phyloP scores from a whole-genome alignment of 2,113 vertebrate genomes.

The Zosterops lateralis region DNA sequence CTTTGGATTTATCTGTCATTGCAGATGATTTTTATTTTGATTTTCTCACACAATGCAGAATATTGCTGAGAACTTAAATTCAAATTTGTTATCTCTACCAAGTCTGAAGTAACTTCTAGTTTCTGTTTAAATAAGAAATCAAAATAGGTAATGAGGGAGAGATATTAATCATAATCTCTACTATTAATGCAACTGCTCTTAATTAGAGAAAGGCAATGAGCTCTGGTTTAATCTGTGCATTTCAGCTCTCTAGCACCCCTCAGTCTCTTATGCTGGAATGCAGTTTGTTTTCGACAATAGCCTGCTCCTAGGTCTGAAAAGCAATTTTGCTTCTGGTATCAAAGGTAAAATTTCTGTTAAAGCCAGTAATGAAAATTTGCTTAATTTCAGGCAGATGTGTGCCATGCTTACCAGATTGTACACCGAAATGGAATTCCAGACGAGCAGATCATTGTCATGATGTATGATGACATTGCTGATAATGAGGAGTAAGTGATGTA shows the following conservation, averaged over 20 bases:
- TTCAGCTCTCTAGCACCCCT: not conserved
- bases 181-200: not conserved
- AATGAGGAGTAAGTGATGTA: constrained; percentile 81
- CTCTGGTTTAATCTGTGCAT: not conserved
- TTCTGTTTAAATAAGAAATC: not conserved
- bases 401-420: constrained; percentile 96
- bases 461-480: constrained; percentile 93
- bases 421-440: constrained; percentile 92
- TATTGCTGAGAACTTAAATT: not conserved
- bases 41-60: not conserved
- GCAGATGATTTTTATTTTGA: not conserved
- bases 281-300: not conserved
- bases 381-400: constrained; percentile 85
- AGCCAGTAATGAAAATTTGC: not conserved
- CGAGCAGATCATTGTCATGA: constrained; percentile 97
- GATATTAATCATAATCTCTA: not conserved
- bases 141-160: not conserved
- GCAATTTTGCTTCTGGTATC: not conserved
- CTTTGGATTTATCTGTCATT: not conserved
- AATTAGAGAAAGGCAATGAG: not conserved
- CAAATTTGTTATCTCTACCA: not conserved
- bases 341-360: not conserved
- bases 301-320: not conserved
- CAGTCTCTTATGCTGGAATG: not conserved
- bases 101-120: not conserved